A percentile compares a stretch with the other conserved stretches of the same genome.
These are phyloP conservation scores for Philereme vetulata DNA, from an alignment of 2,888 invertebrate genomes.

Conservation along the genomic window DNA sequence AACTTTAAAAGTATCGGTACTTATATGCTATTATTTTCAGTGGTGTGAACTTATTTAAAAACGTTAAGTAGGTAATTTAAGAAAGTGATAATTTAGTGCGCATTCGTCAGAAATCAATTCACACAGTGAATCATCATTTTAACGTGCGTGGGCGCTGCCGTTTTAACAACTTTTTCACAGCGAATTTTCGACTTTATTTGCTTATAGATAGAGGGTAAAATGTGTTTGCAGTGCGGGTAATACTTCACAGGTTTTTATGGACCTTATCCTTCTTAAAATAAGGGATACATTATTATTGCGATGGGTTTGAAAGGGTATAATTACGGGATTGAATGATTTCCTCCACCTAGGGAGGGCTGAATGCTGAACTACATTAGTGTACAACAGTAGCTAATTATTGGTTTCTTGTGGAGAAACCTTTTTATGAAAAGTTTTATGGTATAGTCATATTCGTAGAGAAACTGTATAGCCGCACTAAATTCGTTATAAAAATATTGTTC, in stretches of 20 bases:
- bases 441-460: neutral
- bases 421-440: neutral
- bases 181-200: slow-evolving; percentile 11
- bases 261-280: slow-evolving; percentile 9
- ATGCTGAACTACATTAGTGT: neutral
- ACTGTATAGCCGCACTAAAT: neutral
- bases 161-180: slow-evolving; percentile 8
- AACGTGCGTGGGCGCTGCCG: slow-evolving; percentile 45
- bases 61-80: slow-evolving; percentile 35
- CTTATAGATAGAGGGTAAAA: neutral
- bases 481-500: no score
- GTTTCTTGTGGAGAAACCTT: slow-evolving; percentile 3
- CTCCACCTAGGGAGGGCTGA: slow-evolving; percentile 9
- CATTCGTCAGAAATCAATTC: slow-evolving; percentile 44
- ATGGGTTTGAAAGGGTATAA: slow-evolving; percentile 11
- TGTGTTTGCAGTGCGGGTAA: neutral
- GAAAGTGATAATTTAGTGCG: slow-evolving; percentile 35
- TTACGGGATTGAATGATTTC: slow-evolving; percentile 13
- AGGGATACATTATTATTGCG: slow-evolving; percentile 17
- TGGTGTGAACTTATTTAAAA: slow-evolving; percentile 8
- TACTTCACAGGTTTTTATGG: neutral
- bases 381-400: slow-evolving; percentile 16
- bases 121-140: slow-evolving; percentile 48
- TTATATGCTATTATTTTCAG: neutral
- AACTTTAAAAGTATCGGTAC: neutral